phyloP scores from a whole-genome alignment of 2,113 vertebrate genomes.

The Leiothrix lutea region DNA sequence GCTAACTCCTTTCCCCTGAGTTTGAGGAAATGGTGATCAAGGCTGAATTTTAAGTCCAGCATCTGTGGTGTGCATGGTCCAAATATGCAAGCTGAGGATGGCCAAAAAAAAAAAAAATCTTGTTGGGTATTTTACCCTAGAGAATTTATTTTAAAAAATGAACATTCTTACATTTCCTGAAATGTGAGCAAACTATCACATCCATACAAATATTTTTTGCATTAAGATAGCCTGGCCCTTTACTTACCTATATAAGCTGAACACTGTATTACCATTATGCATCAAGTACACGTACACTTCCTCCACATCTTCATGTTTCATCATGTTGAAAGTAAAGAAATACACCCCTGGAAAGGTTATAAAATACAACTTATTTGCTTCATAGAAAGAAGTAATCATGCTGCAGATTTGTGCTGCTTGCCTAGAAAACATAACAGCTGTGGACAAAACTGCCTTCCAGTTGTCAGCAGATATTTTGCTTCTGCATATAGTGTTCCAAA shows the following conservation, averaged over 20 bases:
- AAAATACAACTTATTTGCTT: not conserved
- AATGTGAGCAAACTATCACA: not conserved
- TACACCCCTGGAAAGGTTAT: constrained; percentile 75
- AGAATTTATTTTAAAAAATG: not conserved
- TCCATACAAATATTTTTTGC: not conserved
- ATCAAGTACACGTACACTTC: constrained; percentile 84
- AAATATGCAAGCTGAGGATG: not conserved
- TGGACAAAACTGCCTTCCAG: not conserved
- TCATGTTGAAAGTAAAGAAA: constrained; percentile 85
- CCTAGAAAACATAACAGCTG: not conserved
- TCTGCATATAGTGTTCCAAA: not conserved
- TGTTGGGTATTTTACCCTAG: not conserved
- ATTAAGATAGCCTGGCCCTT: not conserved
- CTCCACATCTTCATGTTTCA: constrained; percentile 85
- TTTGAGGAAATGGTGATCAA: not conserved
- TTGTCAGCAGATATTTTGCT: not conserved
- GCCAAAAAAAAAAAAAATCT: not conserved
- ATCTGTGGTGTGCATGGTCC: not conserved
- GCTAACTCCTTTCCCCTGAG: not conserved
- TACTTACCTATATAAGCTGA: constrained; percentile 83
- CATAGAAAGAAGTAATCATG: not conserved
- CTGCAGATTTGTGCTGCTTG: not conserved
- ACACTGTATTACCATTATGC: constrained; percentile 84
- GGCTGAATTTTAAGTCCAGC: not conserved
- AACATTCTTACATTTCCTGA: not conserved